These are phyloP conservation scores for Acromyrmex echinatior DNA, from an alignment of 1,140 invertebrate species.

Conservation along the genomic window DNA sequence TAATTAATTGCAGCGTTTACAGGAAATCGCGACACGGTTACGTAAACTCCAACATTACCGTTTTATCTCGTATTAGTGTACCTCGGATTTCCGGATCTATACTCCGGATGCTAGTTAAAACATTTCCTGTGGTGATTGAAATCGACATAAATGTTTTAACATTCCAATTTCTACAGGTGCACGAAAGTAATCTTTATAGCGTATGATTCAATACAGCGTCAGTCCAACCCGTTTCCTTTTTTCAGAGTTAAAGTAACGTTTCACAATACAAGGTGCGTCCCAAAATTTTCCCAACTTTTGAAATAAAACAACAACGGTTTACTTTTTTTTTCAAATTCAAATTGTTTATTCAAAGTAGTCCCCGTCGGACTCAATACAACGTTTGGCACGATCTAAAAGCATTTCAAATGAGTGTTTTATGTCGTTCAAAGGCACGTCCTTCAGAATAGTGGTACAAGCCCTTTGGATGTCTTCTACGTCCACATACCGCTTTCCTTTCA, in stretches of 20 bases:
- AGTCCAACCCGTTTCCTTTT: neutral
- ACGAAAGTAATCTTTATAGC: neutral
- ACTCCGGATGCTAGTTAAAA: neutral
- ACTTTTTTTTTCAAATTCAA: no score
- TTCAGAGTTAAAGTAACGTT: neutral
- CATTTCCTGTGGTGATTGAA: constrained; percentile 8
- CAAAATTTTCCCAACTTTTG: no score
- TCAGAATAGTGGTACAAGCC: no score
- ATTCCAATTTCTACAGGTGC: neutral
- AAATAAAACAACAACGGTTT: no score
- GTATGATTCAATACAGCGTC: neutral
- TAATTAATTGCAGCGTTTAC: constrained; percentile 39
- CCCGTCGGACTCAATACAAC: no score
- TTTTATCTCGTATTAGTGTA: constrained; percentile 1
- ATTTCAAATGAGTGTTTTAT: no score
- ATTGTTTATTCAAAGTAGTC: no score
- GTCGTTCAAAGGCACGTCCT: no score
- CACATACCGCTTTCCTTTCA: no score
- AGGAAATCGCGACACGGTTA: constrained; percentile 42
- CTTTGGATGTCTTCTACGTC: no score
- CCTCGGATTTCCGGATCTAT: constrained; percentile 35
- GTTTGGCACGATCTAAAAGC: no score
- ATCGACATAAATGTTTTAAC: neutral
- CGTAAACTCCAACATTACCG: neutral
- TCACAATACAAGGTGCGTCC: no score